Percentiles rank a stretch among this genome's conserved stretches.
Conservation (phyloP, 2,113 vertebrate species). For the Paracanthobrama guichenoti region DNA sequence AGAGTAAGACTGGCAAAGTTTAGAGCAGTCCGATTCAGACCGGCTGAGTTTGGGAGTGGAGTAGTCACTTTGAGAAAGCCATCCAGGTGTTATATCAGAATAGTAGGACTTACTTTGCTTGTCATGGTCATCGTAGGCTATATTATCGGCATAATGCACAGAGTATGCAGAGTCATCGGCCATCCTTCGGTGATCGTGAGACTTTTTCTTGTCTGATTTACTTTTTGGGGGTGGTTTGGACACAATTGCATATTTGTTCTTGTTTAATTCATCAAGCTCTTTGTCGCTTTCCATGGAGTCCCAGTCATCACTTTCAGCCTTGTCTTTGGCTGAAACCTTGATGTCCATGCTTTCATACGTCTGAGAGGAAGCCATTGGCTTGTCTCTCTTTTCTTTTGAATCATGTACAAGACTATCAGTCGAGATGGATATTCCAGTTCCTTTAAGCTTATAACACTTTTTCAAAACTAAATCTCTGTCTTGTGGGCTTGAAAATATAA, state of each 20-base stretch:
- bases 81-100: slow-evolving; percentile 82
- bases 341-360: slow-evolving; percentile 99
- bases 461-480: slow-evolving; percentile 95
- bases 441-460: slow-evolving; percentile 98
- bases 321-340: slow-evolving; percentile 83
- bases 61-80: slow-evolving; percentile 95
- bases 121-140: slow-evolving; percentile 75
- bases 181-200: slow-evolving; percentile 75
- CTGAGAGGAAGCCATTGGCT: slow-evolving; percentile 88
- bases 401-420: slow-evolving; percentile 91
- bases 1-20: slow-evolving; percentile 94
- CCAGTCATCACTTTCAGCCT: slow-evolving; percentile 85
- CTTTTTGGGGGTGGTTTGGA: slow-evolving; percentile 81
- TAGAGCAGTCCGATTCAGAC: slow-evolving; percentile 97
- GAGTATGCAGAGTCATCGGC: slow-evolving; percentile 75
- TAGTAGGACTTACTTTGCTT: slow-evolving; percentile 83
- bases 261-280: slow-evolving; percentile 88
- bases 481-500: slow-evolving; percentile 91
- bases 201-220: slow-evolving; percentile 79
- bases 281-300: slow-evolving; percentile 90
- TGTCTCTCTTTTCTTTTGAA: slow-evolving; percentile 88
- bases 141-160: slow-evolving; percentile 76
- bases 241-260: slow-evolving; percentile 87
- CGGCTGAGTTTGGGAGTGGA: slow-evolving; percentile 91
- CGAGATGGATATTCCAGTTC: slow-evolving; percentile 91